Base-by-base conservation (phyloP, 2,113 vertebrate species). In the Rhinolophus sinicus region DNA sequence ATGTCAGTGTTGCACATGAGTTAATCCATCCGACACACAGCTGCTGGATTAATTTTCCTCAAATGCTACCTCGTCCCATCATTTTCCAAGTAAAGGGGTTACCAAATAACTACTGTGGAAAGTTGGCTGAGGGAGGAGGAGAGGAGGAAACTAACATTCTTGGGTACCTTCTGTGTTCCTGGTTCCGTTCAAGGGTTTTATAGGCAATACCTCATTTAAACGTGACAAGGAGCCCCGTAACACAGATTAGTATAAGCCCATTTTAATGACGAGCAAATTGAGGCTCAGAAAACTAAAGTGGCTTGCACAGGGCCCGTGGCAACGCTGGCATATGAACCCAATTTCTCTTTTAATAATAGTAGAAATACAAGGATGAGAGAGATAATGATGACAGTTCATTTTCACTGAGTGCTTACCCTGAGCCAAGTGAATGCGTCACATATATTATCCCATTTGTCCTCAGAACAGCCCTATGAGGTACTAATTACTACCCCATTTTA, bases 1-100 rank as follows among this genome's bases (percentile, higher is more conserved):
- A n/a, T 18, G 12, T 0, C 30, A 44, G 26, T 33, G 54, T 0
- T 22, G 24, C 44, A 14, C 47, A 33, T 1, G 14, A 58, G 38
- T 35, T 35, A 19, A 15, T 21, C 26, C 84, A 54, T 8, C 62
- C 84, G 52, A 70, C 91, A 13, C 76, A 64, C 38, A 73, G 88
- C 67, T 64, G 73, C 64, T 22, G 13, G 83, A 28, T 15, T 76
- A 1, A 3, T 69, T 54, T 67, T 70, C 86, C 56, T 89, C 77
- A 77, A 52, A 76, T 22, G 30, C 44, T 40, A 12, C 38, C 38
- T 50, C 35, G 58, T 30, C 21, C 47, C 3, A 40, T 56, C 22
- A 6, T 33, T 56, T 85, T 62, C 33, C 15, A 3, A 64, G 44
- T 44, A 10, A 58, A 40, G 33, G 18, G 35, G 83, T 13, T 78